phyloP scores from a whole-genome alignment of 2,797 vertebrate genomes.

The Tenualosa ilisha region DNA sequence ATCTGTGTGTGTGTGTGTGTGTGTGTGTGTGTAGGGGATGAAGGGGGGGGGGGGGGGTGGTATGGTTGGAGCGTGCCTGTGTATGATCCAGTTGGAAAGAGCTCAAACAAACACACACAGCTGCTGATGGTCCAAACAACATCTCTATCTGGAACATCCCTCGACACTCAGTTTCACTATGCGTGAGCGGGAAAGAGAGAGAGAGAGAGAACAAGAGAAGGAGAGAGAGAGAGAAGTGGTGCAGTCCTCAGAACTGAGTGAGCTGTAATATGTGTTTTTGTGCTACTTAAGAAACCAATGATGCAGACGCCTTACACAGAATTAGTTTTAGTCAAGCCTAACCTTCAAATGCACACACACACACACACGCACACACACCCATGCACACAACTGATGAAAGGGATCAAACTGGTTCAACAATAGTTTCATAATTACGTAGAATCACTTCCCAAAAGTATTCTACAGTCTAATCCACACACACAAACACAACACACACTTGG shows the following conservation, averaged over 20 bases:
- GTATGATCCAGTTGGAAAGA: conserved; percentile 13
- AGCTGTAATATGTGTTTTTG: background rate
- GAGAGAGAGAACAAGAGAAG: background rate
- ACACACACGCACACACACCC: background rate
- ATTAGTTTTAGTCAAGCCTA: background rate
- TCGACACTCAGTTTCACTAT: background rate
- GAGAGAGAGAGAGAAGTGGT: background rate
- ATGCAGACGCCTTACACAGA: background rate
- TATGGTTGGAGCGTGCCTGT: background rate
- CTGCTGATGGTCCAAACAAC: background rate
- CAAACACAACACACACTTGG: background rate
- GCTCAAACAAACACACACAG: conserved; percentile 24
- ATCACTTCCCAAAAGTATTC: background rate
- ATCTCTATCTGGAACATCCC: background rate
- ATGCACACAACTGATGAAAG: background rate
- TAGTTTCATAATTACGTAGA: background rate
- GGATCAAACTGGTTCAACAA: too few species aligned
- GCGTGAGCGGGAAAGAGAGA: background rate
- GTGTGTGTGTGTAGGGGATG: conserved; percentile 17
- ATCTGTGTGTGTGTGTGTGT: conserved; percentile 12
- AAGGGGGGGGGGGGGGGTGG: background rate
- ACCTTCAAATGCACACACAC: background rate
- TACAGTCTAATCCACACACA: background rate
- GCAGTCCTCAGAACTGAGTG: background rate
- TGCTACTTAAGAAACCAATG: background rate